These are phyloP conservation scores for Formica aserva DNA, from an alignment of 2,888 invertebrate species.

Conservation along the genomic window DNA sequence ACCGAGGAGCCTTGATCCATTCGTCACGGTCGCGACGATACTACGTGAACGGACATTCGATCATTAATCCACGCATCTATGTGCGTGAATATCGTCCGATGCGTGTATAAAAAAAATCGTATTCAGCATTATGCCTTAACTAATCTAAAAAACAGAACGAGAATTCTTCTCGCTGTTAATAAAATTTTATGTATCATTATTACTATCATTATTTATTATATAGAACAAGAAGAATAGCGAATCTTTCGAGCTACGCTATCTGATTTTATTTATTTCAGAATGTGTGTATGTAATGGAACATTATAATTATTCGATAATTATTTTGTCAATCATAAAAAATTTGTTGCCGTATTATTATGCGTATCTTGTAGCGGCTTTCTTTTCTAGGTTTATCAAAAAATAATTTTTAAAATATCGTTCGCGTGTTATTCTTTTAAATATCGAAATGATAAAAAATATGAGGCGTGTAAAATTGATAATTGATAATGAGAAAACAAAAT, in stretches of 20 bases:
- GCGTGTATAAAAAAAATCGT: conserved; percentile 10
- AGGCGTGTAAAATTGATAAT: conserved; percentile 1
- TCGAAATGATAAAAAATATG: background rate
- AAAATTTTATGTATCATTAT: background rate
- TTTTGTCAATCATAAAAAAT: background rate
- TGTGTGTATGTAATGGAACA: background rate
- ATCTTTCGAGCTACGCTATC: background rate
- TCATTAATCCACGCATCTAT: conserved; percentile 57
- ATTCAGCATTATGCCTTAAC: conserved; percentile 3
- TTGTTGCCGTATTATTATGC: background rate
- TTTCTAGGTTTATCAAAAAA: background rate
- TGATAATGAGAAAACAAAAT: background rate
- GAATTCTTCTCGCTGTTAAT: background rate
- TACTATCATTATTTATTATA: background rate
- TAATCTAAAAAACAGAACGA: conserved; percentile 3
- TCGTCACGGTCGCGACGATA: conserved; percentile 58
- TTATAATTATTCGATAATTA: background rate
- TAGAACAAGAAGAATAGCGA: background rate
- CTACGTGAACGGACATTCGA: conserved; percentile 41
- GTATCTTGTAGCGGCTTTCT: background rate
- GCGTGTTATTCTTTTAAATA: background rate
- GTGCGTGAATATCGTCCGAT: background rate
- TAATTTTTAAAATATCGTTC: background rate
- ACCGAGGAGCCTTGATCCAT: conserved; percentile 39
- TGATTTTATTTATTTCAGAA: background rate